Conservation (phyloP, 2,113 vertebrate genomes). For the Neotoma lepida region DNA sequence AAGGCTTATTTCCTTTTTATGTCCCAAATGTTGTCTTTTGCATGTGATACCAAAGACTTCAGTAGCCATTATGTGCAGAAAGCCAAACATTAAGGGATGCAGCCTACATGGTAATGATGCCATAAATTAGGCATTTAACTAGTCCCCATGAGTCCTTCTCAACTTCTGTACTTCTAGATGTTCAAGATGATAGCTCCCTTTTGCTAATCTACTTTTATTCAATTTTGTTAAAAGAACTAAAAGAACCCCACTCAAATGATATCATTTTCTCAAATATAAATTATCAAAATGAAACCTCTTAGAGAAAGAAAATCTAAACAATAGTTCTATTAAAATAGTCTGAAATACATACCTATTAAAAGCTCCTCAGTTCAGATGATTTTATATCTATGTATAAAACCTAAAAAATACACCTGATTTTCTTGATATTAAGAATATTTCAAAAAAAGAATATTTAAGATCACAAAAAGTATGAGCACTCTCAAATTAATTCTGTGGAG, state of each 20-base stretch:
- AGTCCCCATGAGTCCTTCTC: not conserved
- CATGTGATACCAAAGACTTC: constrained; percentile 3
- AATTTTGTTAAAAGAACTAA: constrained; percentile 11
- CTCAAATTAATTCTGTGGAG: not conserved
- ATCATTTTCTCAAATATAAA: constrained; percentile 23
- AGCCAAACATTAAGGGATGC: not conserved
- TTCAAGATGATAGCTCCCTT: not conserved
- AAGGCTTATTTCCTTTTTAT: not conserved
- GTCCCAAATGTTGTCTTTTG: not conserved
- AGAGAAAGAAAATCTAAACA: constrained; percentile 7
- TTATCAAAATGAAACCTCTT: not conserved
- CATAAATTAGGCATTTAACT: constrained; percentile 3
- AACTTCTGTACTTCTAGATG: not conserved
- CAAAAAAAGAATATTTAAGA: constrained; percentile 44
- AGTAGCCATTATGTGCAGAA: not conserved
- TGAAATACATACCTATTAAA: constrained; percentile 54
- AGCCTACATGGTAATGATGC: not conserved
- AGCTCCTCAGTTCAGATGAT: not conserved
- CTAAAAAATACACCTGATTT: constrained; percentile 45
- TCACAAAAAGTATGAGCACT: not conserved
- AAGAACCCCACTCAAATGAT: not conserved
- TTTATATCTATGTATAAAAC: constrained; percentile 6
- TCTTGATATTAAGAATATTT: constrained; percentile 50
- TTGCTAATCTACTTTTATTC: constrained; percentile 32
- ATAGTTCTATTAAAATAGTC: constrained; percentile 49